Conservation (phyloP, 1,140 invertebrate species). For the Drosophila hydei region DNA sequence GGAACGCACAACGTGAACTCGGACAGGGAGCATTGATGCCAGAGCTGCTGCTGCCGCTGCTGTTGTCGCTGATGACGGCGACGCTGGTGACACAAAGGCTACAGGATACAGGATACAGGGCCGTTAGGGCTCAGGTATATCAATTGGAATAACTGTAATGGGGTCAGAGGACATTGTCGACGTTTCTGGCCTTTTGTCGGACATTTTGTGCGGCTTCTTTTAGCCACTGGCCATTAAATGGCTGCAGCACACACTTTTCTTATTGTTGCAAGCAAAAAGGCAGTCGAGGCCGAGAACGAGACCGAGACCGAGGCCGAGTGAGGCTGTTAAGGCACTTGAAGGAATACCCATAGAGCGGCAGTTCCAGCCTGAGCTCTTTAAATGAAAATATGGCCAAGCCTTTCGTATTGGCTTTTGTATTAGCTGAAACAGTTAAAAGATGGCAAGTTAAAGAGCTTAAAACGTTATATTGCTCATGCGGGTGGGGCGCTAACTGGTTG, state of each 20-base stretch:
- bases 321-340: conserved; percentile 6
- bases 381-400: conserved; percentile 3
- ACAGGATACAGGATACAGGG: conserved; percentile 3
- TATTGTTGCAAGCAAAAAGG: conserved; percentile 19
- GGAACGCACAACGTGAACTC: conserved; percentile 35
- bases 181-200: conserved; percentile 12
- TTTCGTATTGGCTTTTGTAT: conserved; percentile 20
- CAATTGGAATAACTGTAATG: conserved; percentile 28
- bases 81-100: conserved; percentile 10
- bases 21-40: background rate
- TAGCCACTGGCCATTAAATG: conserved; percentile 19
- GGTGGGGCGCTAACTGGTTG: too few relatives aligned
- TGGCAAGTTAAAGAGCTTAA: background rate
- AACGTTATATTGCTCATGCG: background rate
- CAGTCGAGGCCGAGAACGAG: too few relatives aligned
- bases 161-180: conserved; percentile 1
- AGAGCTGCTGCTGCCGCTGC: too few relatives aligned
- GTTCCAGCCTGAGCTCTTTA: background rate
- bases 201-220: conserved; percentile 33
- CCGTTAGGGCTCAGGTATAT: background rate
- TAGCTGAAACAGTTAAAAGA: background rate
- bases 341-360: background rate
- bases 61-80: conserved; percentile 1
- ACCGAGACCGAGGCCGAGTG: too few relatives aligned
- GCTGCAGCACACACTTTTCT: conserved; percentile 17